These are phyloP conservation scores for Akabosia matsudoensis DNA, from an alignment of 1,140 invertebrate species.

Conservation along the genomic window DNA sequence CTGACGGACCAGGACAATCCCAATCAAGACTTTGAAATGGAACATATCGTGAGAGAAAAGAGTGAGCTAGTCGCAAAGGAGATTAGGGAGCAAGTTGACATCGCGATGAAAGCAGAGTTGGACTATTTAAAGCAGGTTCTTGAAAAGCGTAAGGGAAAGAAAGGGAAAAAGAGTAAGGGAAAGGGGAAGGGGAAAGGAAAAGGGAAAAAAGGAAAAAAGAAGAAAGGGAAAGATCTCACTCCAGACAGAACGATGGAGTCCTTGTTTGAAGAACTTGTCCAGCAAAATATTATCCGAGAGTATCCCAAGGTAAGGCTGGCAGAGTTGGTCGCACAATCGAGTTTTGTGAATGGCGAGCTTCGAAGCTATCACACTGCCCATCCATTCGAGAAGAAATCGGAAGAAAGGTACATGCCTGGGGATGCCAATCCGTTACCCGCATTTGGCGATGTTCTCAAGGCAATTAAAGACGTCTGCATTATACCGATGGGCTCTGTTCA, in stretches of 20 bases:
- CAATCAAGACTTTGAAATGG: conserved; percentile 68
- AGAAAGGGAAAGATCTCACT: conserved; percentile 93
- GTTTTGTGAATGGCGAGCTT: conserved; percentile 42
- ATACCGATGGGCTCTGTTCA: conserved; percentile 77
- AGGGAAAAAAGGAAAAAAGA: conserved; percentile 83
- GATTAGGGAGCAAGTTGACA: conserved; percentile 77
- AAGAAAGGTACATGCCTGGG: conserved; percentile 38
- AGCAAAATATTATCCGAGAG: conserved; percentile 81
- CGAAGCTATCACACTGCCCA: conserved; percentile 29
- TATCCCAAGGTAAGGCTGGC: conserved; percentile 67
- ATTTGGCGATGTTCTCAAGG: conserved; percentile 79
- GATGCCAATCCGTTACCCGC: conserved; percentile 59
- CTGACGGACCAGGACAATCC: conserved; percentile 72
- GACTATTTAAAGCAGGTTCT: conserved; percentile 76
- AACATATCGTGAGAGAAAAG: conserved; percentile 80
- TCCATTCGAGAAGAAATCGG: conserved; percentile 22
- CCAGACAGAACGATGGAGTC: conserved; percentile 86
- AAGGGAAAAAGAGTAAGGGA: conserved; percentile 47
- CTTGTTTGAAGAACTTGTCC: conserved; percentile 84
- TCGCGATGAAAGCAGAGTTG: conserved; percentile 77
- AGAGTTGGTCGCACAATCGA: conserved; percentile 75
- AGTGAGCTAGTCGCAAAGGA: conserved; percentile 76
- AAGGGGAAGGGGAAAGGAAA: conserved; percentile 65
- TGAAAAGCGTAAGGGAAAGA: conserved; percentile 68
- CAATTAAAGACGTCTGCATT: conserved; percentile 85